phyloP scores from a whole-genome alignment of 2,113 vertebrate genomes.

The Clarias gariepinus region DNA sequence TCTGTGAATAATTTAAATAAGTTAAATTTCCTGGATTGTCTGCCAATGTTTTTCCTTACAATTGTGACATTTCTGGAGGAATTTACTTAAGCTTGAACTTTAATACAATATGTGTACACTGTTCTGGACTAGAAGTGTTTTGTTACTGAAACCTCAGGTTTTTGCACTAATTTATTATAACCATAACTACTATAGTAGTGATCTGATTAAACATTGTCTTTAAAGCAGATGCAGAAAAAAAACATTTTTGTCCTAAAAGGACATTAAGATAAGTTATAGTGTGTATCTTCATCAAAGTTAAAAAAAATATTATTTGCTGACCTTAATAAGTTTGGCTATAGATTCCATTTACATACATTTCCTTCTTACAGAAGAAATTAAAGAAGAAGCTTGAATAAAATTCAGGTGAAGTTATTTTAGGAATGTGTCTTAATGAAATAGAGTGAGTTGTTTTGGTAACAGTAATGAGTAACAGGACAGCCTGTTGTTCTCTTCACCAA shows the following conservation, averaged over 20 bases:
- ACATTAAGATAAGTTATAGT: neutral
- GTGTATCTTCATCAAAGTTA: neutral
- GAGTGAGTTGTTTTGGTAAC: neutral
- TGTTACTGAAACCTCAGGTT: neutral
- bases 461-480: slow-evolving; percentile 21
- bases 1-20: slow-evolving; percentile 14
- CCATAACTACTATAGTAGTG: neutral
- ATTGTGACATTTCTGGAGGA: neutral
- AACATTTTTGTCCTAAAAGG: neutral
- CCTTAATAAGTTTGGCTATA: neutral
- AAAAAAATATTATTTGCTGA: neutral
- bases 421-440: neutral
- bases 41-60: neutral
- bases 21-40: neutral
- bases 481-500: neutral
- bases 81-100: neutral
- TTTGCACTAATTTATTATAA: neutral
- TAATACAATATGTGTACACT: neutral
- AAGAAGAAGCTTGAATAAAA: neutral
- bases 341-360: too few species aligned
- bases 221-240: neutral
- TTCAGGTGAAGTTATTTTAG: neutral
- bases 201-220: neutral
- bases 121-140: neutral
- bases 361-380: too few species aligned